Conservation (phyloP, 2,888 invertebrate genomes). For the Lutraria lutraria region DNA sequence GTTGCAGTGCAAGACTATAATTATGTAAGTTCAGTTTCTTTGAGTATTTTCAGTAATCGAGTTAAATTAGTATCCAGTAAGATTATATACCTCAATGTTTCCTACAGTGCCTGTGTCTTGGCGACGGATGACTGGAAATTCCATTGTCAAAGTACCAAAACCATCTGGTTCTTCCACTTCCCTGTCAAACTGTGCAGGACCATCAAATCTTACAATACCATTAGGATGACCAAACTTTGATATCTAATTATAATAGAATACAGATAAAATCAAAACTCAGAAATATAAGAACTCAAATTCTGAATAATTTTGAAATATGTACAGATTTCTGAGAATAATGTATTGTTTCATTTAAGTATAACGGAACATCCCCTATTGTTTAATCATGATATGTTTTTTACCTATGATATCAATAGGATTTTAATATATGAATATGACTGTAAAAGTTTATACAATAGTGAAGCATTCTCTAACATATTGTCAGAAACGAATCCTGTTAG, state of each 20-base stretch:
- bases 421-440: too few relatives aligned
- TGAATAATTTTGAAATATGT: background rate
- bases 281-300: background rate
- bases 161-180: conserved; percentile 82
- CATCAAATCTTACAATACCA: conserved; percentile 83
- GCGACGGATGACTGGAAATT: conserved; percentile 80
- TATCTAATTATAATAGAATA: conserved; percentile 71
- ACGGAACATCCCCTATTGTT: too few relatives aligned
- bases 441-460: too few relatives aligned
- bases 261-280: conserved; percentile 34
- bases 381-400: too few relatives aligned
- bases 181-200: conserved; percentile 73
- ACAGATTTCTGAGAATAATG: too few relatives aligned
- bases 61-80: background rate
- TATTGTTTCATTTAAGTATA: too few relatives aligned
- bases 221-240: conserved; percentile 85
- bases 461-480: too few relatives aligned
- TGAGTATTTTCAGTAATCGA: too few relatives aligned
- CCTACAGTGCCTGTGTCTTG: conserved; percentile 80
- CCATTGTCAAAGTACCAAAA: conserved; percentile 67
- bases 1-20: too few relatives aligned
- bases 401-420: too few relatives aligned
- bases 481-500: too few relatives aligned
- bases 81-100: conserved; percentile 73
- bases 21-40: too few relatives aligned